Conservation (phyloP, 2,113 vertebrate genomes). For the Leptobrachium leishanense region DNA sequence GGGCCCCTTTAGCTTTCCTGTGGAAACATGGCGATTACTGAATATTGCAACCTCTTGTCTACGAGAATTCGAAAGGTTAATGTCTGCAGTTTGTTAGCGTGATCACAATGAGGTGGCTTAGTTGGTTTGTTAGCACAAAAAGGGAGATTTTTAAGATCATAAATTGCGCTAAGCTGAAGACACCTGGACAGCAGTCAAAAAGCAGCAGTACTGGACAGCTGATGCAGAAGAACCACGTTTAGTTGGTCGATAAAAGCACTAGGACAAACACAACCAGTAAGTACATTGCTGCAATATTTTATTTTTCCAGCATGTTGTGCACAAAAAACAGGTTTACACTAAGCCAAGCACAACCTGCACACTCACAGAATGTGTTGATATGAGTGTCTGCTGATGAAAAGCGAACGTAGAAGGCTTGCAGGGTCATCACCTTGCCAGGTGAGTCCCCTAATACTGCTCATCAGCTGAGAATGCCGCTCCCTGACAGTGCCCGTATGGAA, state of each 20-base stretch:
- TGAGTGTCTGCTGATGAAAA: slow-evolving; percentile 84
- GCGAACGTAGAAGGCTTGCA: slow-evolving; percentile 87
- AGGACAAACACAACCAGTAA: too few species aligned
- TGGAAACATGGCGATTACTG: slow-evolving; percentile 59
- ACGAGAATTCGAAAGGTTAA: not conserved
- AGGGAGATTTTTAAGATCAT: not conserved
- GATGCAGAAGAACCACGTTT: too few species aligned
- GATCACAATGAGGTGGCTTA: not conserved
- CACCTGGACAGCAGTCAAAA: too few species aligned
- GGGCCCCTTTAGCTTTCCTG: slow-evolving; percentile 88
- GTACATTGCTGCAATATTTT: too few species aligned
- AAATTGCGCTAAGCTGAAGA: too few species aligned
- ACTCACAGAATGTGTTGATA: slow-evolving; percentile 90
- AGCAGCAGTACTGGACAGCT: too few species aligned
- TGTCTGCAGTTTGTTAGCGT: not conserved
- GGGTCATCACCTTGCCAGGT: slow-evolving; percentile 92
- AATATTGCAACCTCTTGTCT: not conserved
- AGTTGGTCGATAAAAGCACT: too few species aligned
- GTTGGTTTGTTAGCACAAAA: not conserved
- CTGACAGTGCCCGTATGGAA: slow-evolving; percentile 67
- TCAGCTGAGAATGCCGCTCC: slow-evolving; percentile 95
- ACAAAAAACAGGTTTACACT: not conserved
- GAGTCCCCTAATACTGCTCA: slow-evolving; percentile 93
- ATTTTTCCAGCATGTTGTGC: not conserved
- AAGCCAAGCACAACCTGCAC: slow-evolving; percentile 25